phyloP scores from a whole-genome alignment of 2,888 invertebrate species.

The Stegana nigrithorax region DNA sequence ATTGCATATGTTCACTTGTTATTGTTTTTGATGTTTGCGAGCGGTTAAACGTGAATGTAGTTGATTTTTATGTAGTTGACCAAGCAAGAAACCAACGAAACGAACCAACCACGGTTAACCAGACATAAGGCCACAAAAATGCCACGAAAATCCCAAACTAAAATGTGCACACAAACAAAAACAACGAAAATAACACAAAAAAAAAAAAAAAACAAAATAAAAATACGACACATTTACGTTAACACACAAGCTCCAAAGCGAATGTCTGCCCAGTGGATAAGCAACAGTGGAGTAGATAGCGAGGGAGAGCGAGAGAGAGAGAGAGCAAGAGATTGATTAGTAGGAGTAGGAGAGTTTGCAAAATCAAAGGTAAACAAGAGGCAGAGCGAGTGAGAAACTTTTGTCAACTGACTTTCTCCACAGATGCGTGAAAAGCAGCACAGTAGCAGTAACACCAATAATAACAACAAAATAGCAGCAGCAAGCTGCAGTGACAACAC shows the following conservation, averaged over 20 bases:
- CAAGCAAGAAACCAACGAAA: constrained; percentile 27
- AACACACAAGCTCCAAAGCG: constrained; percentile 10
- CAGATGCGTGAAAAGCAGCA: constrained; percentile 8
- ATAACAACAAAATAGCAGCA: constrained; percentile 15
- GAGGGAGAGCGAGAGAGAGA: constrained; percentile 9
- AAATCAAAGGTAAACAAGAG: background rate
- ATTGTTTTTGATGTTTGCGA: constrained; percentile 41
- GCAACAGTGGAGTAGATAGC: too few relatives aligned
- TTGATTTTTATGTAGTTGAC: constrained; percentile 50
- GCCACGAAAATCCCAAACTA: constrained; percentile 67
- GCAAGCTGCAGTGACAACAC: background rate
- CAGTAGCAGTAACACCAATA: constrained; percentile 25
- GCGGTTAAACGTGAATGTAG: constrained; percentile 56
- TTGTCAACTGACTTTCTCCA: constrained; percentile 29
- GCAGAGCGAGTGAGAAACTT: constrained; percentile 1
- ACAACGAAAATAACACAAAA: constrained; percentile 4
- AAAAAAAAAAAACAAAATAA: too few relatives aligned
- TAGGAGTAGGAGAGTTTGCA: too few relatives aligned
- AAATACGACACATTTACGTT: too few relatives aligned
- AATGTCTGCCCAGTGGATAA: background rate
- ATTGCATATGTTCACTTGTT: background rate
- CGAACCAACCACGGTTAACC: constrained; percentile 67
- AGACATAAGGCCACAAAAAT: constrained; percentile 67
- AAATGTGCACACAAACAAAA: constrained; percentile 48
- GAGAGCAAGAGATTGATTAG: background rate